Base-by-base conservation (phyloP, 92 coral and sea anemone genomes). In the Epizoanthus rinbou region DNA sequence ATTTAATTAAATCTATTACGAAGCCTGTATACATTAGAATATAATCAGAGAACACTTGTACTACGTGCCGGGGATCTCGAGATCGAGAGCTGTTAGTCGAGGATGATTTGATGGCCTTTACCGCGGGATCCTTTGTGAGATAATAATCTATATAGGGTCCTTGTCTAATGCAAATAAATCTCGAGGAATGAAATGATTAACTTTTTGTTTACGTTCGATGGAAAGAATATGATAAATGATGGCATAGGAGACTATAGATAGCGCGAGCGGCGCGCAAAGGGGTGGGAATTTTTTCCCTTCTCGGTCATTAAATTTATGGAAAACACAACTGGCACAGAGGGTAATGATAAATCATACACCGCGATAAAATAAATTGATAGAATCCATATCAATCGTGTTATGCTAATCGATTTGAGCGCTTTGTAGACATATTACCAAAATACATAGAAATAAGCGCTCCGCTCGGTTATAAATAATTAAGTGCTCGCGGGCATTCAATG, bases 111-210 rank as follows among this genome's bases (percentile, higher is more conserved):
- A 87, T 74, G 60, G 75, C 80, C 79, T 33, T 76, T 74, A 64
- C 69, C 85, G 81, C 87, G 89, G 92, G 89, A 67, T 70, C 85
- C 89, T 81, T 89, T 89, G 80, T 65, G 85, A 73, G 92, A 89
- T 89, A 89, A 75, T 25, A 54, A 89, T 89, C 92, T 85, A 74
- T 57, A 89, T 79, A 47, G 73, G 81, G 64, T 80, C 85, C 86
- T 85, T 82, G 86, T 80, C 74, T 85, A 75, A 81, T 71, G 92
- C 89, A 81, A 89, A 89, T 85, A 89, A 87, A 80, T 86, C 37
- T 81, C 53, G 18, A 72, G 52, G 81, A 85, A 70, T 74, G 63
- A 78, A 78, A 82, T 68, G 84, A 85, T 82, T 73, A 75, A 80
- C 78, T 82, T 84, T 81, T 65, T 60, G 75, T 83, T 58, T 63